Evolutionary conservation across 2,113 vertebrate species (phyloP).

Genomic region (Eretmochelys imbricata): DNA sequence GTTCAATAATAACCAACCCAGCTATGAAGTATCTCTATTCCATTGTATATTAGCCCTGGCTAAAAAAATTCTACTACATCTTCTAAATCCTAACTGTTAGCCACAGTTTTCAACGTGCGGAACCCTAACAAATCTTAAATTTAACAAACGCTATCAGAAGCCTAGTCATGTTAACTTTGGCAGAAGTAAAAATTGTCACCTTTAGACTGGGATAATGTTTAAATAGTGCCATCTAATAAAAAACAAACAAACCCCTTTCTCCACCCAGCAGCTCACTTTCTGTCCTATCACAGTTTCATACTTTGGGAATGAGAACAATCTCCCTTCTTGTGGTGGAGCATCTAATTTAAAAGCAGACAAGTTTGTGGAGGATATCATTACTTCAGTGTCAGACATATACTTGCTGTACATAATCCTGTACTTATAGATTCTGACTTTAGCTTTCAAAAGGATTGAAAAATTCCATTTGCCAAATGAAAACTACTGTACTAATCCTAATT

Average conservation of each 20-base stretch:
- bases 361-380: not conserved
- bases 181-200: not conserved
- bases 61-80: not conserved
- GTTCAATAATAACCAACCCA: not conserved
- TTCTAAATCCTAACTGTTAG: not conserved
- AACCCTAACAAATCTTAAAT: not conserved
- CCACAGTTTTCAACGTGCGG: too few species aligned
- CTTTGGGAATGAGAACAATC: slow-evolving; percentile 25
- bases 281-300: slow-evolving; percentile 15
- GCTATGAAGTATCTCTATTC: not conserved
- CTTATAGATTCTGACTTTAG: not conserved
- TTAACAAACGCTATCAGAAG: not conserved
- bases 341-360: slow-evolving; percentile 10
- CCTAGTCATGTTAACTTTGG: not conserved
- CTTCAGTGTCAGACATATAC: not conserved
- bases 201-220: not conserved
- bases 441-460: not conserved
- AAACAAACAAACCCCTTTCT: not conserved
- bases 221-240: not conserved
- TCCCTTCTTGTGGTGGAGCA: not conserved
- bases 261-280: not conserved
- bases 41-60: not conserved
- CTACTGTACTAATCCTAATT: not conserved
- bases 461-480: not conserved
- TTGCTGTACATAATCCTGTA: not conserved